Percentiles rank a stretch among this genome's conserved stretches.
Evolutionary conservation across 2,888 invertebrate genomes (phyloP).

Genomic region (Strigamia maritima): DNA sequence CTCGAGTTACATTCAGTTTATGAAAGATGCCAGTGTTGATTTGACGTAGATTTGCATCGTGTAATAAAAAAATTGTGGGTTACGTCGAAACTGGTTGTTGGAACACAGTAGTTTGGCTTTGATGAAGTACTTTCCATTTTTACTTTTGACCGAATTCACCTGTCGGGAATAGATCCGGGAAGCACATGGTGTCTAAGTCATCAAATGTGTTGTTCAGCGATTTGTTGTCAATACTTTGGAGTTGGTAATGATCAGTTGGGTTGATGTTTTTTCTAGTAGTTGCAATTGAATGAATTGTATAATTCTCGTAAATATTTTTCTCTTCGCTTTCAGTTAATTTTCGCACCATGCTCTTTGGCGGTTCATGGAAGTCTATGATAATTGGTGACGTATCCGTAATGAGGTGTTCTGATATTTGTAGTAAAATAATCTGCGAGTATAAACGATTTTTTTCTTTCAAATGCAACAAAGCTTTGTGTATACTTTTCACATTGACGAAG

Average conservation of each 20-base stretch:
- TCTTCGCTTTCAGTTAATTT: neutral
- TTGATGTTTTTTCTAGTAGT: neutral
- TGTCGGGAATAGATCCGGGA: neutral
- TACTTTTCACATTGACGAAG: neutral
- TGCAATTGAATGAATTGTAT: neutral
- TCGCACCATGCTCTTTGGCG: neutral
- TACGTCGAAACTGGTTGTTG: neutral
- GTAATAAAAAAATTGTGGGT: neutral
- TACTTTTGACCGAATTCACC: neutral
- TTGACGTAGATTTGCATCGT: neutral
- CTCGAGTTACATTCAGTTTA: neutral
- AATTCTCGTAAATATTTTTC: neutral
- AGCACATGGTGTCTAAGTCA: neutral
- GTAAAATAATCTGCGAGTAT: neutral
- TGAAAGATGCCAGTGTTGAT: neutral
- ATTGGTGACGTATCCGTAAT: neutral
- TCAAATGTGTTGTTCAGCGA: neutral
- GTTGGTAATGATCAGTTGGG: neutral
- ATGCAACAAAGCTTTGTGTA: neutral
- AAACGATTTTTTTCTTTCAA: neutral
- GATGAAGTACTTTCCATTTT: neutral
- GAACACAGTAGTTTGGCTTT: neutral
- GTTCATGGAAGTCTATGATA: neutral
- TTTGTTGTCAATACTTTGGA: neutral
- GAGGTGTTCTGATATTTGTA: neutral